Conservation (phyloP, 2,888 invertebrate species). For the Dendrolimus houi region DNA sequence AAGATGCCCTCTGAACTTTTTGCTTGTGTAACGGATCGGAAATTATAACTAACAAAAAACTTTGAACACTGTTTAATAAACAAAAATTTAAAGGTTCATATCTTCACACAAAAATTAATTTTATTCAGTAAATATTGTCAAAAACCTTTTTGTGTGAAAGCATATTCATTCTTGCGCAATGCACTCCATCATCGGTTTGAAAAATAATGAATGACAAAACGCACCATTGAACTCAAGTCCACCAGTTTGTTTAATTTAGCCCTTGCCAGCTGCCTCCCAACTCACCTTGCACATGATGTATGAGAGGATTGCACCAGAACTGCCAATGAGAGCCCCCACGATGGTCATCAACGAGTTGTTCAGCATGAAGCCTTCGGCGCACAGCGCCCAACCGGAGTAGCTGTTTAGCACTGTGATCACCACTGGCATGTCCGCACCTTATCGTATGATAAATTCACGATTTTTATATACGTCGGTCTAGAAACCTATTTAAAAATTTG, state of each 20-base stretch:
- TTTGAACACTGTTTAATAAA: too few species aligned
- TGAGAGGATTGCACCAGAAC: slow-evolving; percentile 93
- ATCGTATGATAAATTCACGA: too few species aligned
- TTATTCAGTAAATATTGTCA: too few species aligned
- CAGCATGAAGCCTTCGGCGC: slow-evolving; percentile 96
- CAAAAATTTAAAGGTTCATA: too few species aligned
- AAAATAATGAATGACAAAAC: too few species aligned
- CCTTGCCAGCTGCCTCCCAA: background rate
- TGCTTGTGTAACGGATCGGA: background rate
- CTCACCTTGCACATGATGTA: slow-evolving; percentile 95
- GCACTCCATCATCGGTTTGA: too few species aligned
- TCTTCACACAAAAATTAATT: too few species aligned
- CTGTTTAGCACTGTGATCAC: slow-evolving; percentile 95
- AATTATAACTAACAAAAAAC: background rate
- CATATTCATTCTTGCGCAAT: too few species aligned
- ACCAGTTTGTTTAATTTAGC: too few species aligned
- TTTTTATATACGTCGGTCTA: too few species aligned
- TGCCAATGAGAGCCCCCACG: slow-evolving; percentile 93
- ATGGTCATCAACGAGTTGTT: slow-evolving; percentile 95
- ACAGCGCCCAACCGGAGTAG: slow-evolving; percentile 95
- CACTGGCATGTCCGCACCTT: slow-evolving; percentile 95
- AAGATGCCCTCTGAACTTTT: background rate
- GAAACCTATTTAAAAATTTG: background rate
- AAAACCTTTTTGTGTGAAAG: too few species aligned
- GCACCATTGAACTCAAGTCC: too few species aligned